Base-by-base conservation (phyloP, 64 coral and sea anemone species). In the Orbicella faveolata region DNA sequence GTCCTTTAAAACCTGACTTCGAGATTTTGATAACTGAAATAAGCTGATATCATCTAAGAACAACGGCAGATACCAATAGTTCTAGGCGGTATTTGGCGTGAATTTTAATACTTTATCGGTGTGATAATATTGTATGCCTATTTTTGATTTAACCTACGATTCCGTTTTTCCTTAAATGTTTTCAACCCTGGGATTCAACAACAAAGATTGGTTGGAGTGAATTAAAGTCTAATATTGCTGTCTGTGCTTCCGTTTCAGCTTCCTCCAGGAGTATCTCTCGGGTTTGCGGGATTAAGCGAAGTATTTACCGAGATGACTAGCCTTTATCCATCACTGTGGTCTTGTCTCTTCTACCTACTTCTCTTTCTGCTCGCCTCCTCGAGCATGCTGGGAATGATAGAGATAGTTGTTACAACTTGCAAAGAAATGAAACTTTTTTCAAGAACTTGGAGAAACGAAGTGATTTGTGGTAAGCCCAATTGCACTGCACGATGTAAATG, bases 211-310 rank as follows among this genome's bases (percentile, higher is more conserved):
- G 11, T 14, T 9, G 8, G 12, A 59, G 11, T 15, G 13, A 15
- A 15, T 1, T 8, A 59, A 59, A 77, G 34, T 12, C 14, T 36
- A 20, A 37, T 9, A 41, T 25, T 14, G 48, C 14, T 37, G 36
- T 51, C 15, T 9, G 10, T 59, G 55, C 55, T 66, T 19, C 61
- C 2, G 26, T 67, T 25, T 62, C 34, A 97, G 95, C 89, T 97
- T 79, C 95, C 92, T 44, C 92, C 85, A 19, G 95, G 95, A 16
- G 87, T 90, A 61, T 94, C 92, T 11, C 37, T 97, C 26, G 95
- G 83, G 20, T 97, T 97, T 77, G 88, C 93, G 55, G 95, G 92
- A 13, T 90, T 97, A 63, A 94, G 91, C 41, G 90, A 94, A 6
- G 84, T 88, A 1, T 97, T 97, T 44, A 67, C 78, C 2, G 54